A percentile compares a stretch with the other conserved stretches of the same genome.
Conservation (phyloP, 2,888 invertebrate genomes). For the Epistrophe eligans region DNA sequence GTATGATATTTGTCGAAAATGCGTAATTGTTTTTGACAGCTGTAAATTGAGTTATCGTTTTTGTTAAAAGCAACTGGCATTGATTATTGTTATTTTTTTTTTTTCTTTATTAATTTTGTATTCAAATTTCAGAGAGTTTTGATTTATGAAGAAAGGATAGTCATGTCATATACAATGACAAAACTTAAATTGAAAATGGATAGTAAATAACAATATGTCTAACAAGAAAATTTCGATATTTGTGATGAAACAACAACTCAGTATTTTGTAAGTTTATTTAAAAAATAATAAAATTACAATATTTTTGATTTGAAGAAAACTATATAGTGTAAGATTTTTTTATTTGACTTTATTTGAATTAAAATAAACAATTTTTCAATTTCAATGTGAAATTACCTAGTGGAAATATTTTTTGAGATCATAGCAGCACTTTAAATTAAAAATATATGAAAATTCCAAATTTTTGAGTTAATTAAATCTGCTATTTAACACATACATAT, state of each 20-base stretch:
- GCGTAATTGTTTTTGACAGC: slow-evolving; percentile 35
- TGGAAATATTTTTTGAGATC: too few relatives aligned
- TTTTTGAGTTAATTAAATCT: too few relatives aligned
- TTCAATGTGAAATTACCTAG: too few relatives aligned
- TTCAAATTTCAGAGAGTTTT: neutral
- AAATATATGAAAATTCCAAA: too few relatives aligned
- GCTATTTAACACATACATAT: too few relatives aligned
- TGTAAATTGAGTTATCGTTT: slow-evolving; percentile 16
- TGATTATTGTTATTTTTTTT: slow-evolving; percentile 18
- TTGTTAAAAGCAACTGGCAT: slow-evolving; percentile 8
- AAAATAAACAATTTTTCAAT: too few relatives aligned
- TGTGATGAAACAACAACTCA: neutral
- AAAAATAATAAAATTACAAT: too few relatives aligned
- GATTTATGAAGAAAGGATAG: neutral
- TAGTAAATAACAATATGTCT: neutral
- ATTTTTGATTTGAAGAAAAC: too few relatives aligned
- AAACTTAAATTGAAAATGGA: neutral
- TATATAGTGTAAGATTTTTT: too few relatives aligned
- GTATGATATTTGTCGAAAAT: slow-evolving; percentile 17
- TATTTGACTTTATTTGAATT: too few relatives aligned
- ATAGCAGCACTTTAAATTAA: too few relatives aligned
- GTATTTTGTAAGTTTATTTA: neutral
- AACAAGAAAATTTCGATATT: neutral
- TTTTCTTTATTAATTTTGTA: neutral
- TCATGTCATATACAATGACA: neutral